A percentile compares a stretch with the other conserved stretches of the same genome.
These are phyloP conservation scores for Bilobella aurantiaca DNA, from an alignment of 1,140 invertebrate species.

Conservation along the genomic window DNA sequence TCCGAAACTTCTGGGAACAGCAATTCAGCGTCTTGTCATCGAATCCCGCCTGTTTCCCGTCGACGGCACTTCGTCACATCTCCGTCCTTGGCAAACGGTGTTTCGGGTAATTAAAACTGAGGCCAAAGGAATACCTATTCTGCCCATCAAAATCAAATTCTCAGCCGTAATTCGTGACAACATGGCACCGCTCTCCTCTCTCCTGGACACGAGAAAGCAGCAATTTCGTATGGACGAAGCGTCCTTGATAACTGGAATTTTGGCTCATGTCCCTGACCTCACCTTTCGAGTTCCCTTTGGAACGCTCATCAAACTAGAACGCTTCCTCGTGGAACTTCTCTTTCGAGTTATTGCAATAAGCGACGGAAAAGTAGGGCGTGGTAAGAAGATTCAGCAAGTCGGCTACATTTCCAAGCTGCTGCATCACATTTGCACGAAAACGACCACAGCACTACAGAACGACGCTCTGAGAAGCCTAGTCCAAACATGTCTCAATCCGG, in stretches of 20 bases:
- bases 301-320: constrained; percentile 22
- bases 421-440: constrained; percentile 1
- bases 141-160: constrained; percentile 16
- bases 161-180: constrained; percentile 22
- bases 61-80: neutral
- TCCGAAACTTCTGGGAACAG: constrained; percentile 19
- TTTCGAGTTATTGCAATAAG: constrained; percentile 21
- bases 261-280: constrained; percentile 19
- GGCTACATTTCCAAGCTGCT: constrained; percentile 20
- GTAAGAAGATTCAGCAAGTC: constrained; percentile 19
- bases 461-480: constrained; percentile 30
- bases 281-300: constrained; percentile 23
- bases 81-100: constrained; percentile 14
- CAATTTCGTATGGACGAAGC: constrained; percentile 22
- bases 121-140: neutral
- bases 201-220: constrained; percentile 22
- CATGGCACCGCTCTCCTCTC: constrained; percentile 15
- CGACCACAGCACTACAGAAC: constrained; percentile 27
- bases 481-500: constrained; percentile 26
- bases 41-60: neutral
- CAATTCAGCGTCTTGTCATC: constrained; percentile 15
- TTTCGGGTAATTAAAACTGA: constrained; percentile 18
- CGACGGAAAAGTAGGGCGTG: neutral
- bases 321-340: constrained; percentile 27
- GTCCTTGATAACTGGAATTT: constrained; percentile 20